phyloP scores from a whole-genome alignment of 1,140 invertebrate genomes.

The Cyclargus thomasi region DNA sequence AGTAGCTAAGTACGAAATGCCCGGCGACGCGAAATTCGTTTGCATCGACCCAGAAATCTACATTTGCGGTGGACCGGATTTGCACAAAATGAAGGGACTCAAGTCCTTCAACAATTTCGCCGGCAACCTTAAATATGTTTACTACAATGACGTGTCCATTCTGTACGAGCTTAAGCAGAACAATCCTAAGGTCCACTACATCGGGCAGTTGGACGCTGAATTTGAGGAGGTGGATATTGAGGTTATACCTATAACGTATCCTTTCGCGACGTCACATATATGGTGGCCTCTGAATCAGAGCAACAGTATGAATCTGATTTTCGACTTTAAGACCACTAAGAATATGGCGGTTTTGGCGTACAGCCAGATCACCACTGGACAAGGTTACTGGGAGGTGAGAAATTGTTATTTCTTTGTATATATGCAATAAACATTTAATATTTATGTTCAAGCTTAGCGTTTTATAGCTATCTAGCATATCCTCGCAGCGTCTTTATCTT shows the following conservation, averaged over 20 bases:
- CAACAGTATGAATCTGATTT: constrained; percentile 84
- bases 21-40: constrained; percentile 83
- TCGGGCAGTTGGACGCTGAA: constrained; percentile 86
- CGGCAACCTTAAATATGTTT: constrained; percentile 93
- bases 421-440: neutral
- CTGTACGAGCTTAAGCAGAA: constrained; percentile 89
- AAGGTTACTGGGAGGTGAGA: constrained; percentile 91
- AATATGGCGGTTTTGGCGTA: constrained; percentile 90
- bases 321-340: constrained; percentile 92
- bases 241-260: constrained; percentile 93
- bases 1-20: constrained; percentile 80
- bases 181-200: constrained; percentile 89
- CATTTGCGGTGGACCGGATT: constrained; percentile 88
- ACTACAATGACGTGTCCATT: constrained; percentile 93
- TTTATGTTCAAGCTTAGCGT: neutral
- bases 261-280: constrained; percentile 90
- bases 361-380: constrained; percentile 83
- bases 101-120: constrained; percentile 86
- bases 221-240: constrained; percentile 89
- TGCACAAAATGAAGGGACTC: constrained; percentile 85
- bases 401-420: constrained; percentile 9
- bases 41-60: constrained; percentile 96
- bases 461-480: neutral
- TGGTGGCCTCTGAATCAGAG: constrained; percentile 86
- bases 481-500: neutral